Evolutionary conservation across 64 coral and sea anemone genomes (phyloP), one percentile per base, ranked within the genome.

Genomic region (Anthopleura sola): DNA sequence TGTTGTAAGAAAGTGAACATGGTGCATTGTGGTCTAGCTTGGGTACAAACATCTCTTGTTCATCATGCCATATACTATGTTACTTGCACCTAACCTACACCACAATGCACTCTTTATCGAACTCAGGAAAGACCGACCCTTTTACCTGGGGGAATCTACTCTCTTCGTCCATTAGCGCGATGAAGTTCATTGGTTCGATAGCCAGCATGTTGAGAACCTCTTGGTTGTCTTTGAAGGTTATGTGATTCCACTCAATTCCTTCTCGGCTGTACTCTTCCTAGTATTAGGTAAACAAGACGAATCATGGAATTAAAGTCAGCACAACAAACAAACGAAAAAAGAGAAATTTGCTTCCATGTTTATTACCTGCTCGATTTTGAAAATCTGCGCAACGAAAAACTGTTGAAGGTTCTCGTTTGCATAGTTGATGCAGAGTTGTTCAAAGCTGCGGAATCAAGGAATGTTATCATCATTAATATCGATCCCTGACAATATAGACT

Each of bases 351-450:
- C n/a, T n/a, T 66, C 60, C 23, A 26, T 23, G 9, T 9, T 26
- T n/a, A 32, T 40, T 79, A 91, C 89, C 84, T 96, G 94, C 48
- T 96, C 94, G 81, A 92, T 96, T 31, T 96, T 96, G n/a, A 96
- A 96, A 34, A 96, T 92, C 66, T 92, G 90, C 4, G 78, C 94
- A 75, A 92, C 94, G 24, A 96, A 96, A 40, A 96, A 96, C 64
- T 92, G 87, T 77, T 96, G 94, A 16, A 96, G 84, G 76, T 92
- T 96, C 71, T 96, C 94, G 37, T 96, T 96, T 47, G 94, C 94
- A 81, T 96, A 96, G 71, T 92, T 92, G 24, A 92, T 96, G 68
- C 94, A 92, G 24, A 92, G 40, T 28, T 92, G 90, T 77, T 92
- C 94, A 87, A 96, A 92, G 53, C 90, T 92, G 57, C 2, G 71